Conservation (phyloP, 1,140 invertebrate genomes). For the Phymorhynchus buccinoides region DNA sequence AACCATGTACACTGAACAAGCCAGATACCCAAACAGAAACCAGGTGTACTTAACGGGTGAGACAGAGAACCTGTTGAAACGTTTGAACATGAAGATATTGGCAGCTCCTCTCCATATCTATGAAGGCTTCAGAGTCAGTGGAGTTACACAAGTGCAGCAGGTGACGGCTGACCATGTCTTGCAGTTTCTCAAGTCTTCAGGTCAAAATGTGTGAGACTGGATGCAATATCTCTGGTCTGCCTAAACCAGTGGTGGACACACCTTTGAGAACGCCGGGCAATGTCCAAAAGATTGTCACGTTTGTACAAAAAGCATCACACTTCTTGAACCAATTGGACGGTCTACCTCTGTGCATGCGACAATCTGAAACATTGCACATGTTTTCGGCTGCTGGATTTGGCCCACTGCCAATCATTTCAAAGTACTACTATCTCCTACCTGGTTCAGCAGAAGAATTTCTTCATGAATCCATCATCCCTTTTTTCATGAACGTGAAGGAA, state of each 20-base stretch:
- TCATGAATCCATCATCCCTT: background rate
- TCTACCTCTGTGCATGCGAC: conserved; percentile 17
- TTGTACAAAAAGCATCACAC: background rate
- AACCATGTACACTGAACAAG: background rate
- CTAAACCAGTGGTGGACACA: background rate
- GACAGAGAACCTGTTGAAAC: background rate
- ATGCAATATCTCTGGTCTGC: conserved; percentile 5
- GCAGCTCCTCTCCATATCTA: background rate
- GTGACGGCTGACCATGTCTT: conserved; percentile 20
- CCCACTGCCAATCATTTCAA: background rate
- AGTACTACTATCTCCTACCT: background rate
- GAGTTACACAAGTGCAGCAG: background rate
- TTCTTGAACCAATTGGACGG: background rate
- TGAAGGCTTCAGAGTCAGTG: conserved; percentile 12
- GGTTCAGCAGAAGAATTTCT: conserved; percentile 6
- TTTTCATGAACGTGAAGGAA: too few species aligned
- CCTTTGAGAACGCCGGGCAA: conserved; percentile 4
- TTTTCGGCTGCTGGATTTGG: background rate
- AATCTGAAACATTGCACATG: conserved; percentile 10
- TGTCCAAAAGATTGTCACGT: background rate
- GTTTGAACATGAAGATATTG: conserved; percentile 31
- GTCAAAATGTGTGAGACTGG: background rate
- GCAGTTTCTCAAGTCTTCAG: conserved; percentile 17
- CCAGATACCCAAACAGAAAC: background rate
- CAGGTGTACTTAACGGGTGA: background rate